Evolutionary conservation across 2,797 vertebrate genomes (phyloP).

Genomic region (Yasuhikotakia modesta): DNA sequence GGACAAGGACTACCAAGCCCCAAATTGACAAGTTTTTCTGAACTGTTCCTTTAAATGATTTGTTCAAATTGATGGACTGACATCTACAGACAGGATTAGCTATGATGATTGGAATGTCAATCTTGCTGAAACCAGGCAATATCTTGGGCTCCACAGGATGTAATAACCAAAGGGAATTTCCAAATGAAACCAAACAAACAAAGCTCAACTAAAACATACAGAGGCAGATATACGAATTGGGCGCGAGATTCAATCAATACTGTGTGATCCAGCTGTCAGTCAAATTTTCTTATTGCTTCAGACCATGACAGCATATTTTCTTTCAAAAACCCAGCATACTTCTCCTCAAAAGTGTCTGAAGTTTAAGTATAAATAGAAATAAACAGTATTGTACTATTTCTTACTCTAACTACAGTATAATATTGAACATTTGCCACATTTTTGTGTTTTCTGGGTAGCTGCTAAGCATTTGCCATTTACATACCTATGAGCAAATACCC

Average conservation of each 20-base stretch:
- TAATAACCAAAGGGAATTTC: constrained; percentile 74
- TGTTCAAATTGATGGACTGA: background rate
- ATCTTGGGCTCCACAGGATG: constrained; percentile 67
- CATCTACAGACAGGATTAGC: background rate
- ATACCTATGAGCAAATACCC: no score
- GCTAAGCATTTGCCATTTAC: background rate
- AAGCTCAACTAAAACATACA: constrained; percentile 44
- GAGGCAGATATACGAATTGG: constrained; percentile 7
- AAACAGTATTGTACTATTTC: background rate
- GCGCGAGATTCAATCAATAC: constrained; percentile 68
- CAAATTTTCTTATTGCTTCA: constrained; percentile 65
- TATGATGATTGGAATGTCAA: constrained; percentile 60
- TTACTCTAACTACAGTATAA: background rate
- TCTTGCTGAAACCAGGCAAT: constrained; percentile 69
- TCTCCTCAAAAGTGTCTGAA: background rate
- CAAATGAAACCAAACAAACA: constrained; percentile 73
- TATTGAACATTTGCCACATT: background rate
- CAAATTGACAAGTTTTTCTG: background rate
- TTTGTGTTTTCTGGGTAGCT: no score
- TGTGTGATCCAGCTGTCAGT: constrained; percentile 71
- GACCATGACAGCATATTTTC: background rate
- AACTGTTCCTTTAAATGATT: background rate
- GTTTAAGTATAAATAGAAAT: background rate
- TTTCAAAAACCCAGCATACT: background rate
- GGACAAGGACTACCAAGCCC: background rate